A percentile compares a stretch with the other conserved stretches of the same genome.
Evolutionary conservation across 1,140 invertebrate genomes (phyloP).

Genomic region (Zophobas atratus): DNA sequence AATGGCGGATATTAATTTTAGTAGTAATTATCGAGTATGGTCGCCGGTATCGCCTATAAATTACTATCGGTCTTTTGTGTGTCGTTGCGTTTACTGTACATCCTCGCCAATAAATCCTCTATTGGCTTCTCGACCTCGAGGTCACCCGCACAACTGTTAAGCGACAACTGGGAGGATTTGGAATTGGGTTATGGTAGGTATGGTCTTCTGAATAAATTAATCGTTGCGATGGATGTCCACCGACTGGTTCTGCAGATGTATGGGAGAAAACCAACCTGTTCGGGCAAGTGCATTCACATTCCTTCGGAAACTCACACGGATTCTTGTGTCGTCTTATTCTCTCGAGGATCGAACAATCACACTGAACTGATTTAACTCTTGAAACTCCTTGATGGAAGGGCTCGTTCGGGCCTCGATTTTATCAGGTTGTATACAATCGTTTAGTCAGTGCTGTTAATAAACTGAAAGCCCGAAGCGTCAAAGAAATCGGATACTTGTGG

Average conservation of each 20-base stretch:
- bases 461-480: slow-evolving; percentile 9
- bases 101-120: slow-evolving; percentile 14
- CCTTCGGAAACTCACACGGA: slow-evolving; percentile 41
- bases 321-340: slow-evolving; percentile 37
- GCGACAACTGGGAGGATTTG: background rate
- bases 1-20: slow-evolving; percentile 34
- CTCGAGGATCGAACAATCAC: background rate
- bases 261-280: slow-evolving; percentile 45
- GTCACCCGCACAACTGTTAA: slow-evolving; percentile 1
- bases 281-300: slow-evolving; percentile 45
- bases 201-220: slow-evolving; percentile 38
- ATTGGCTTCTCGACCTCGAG: slow-evolving; percentile 8
- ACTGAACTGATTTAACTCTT: too few relatives aligned
- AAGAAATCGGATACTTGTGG: slow-evolving; percentile 12
- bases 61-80: slow-evolving; percentile 35
- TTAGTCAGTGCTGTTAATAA: slow-evolving; percentile 30
- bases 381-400: too few relatives aligned
- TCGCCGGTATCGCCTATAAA: slow-evolving; percentile 20
- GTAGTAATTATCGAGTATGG: slow-evolving; percentile 31
- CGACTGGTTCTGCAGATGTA: slow-evolving; percentile 48
- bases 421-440: slow-evolving; percentile 28
- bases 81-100: slow-evolving; percentile 29
- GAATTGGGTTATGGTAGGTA: slow-evolving; percentile 36
- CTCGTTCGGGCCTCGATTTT: background rate
- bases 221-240: slow-evolving; percentile 31